Percentiles rank a stretch among this genome's conserved stretches.
These are phyloP conservation scores for Mustela lutreola DNA, from an alignment of 2,113 vertebrate genomes.

Conservation along the genomic window DNA sequence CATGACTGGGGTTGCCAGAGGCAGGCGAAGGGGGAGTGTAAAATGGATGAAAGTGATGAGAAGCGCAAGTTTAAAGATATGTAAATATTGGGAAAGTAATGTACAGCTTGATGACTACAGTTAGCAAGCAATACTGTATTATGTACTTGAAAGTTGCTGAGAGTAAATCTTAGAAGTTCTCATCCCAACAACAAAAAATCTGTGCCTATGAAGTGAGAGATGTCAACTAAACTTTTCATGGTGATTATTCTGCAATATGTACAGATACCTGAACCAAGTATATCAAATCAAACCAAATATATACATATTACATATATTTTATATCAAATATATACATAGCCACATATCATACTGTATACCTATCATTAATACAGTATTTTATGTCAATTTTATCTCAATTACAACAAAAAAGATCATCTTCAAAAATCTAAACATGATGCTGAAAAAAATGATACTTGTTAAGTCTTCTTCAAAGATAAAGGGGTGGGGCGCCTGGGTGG, in stretches of 20 bases:
- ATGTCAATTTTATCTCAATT: background rate
- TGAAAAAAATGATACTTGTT: conserved; percentile 4
- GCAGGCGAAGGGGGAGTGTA: background rate
- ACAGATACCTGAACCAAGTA: background rate
- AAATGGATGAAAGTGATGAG: background rate
- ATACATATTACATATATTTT: background rate
- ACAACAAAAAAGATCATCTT: background rate
- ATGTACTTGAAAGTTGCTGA: background rate
- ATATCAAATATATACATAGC: background rate
- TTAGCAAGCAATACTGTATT: background rate
- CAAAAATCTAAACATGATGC: conserved; percentile 11
- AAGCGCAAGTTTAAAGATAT: background rate
- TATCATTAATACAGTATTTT: background rate
- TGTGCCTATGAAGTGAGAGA: background rate
- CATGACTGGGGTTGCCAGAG: background rate
- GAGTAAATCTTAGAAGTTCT: conserved; percentile 5
- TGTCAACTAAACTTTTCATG: background rate
- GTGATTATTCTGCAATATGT: background rate
- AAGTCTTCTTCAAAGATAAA: conserved; percentile 39
- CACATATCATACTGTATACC: background rate
- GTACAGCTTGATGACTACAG: background rate
- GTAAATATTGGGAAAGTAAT: background rate
- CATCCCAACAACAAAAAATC: background rate
- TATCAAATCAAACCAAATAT: background rate
- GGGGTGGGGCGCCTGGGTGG: background rate